A percentile compares a stretch with the other conserved stretches of the same genome.
phyloP scores from a whole-genome alignment of 30 jellyfish, hydroid and myxozoan genomes.

The Catostylus mosaicus region DNA sequence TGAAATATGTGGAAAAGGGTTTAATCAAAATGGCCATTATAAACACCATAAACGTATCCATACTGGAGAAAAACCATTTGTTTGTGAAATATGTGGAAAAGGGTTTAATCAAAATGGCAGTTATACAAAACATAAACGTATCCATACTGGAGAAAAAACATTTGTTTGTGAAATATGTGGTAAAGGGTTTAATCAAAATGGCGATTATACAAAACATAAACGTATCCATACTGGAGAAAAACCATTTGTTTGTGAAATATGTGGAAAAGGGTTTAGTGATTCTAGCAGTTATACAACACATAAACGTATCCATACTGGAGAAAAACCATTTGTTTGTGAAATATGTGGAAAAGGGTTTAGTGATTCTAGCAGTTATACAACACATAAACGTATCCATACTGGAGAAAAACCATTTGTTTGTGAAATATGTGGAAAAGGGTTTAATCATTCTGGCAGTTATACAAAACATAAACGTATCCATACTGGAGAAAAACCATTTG shows the following conservation, averaged over 20 bases:
- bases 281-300: slow-evolving; percentile 9
- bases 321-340: slow-evolving; percentile 34
- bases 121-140: too few relatives aligned
- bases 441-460: too few relatives aligned
- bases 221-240: slow-evolving; percentile 47
- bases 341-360: slow-evolving; percentile 44
- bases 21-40: not conserved
- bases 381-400: slow-evolving; percentile 26
- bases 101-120: too few relatives aligned
- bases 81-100: slow-evolving; percentile 17
- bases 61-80: slow-evolving; percentile 41
- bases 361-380: not conserved
- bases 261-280: slow-evolving; percentile 24
- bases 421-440: too few relatives aligned
- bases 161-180: too few relatives aligned
- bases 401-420: slow-evolving; percentile 38
- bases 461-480: too few relatives aligned
- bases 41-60: slow-evolving; percentile 5
- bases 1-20: slow-evolving; percentile 37
- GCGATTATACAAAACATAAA: too few relatives aligned
- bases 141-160: too few relatives aligned
- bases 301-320: slow-evolving; percentile 42
- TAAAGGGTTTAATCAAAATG: too few relatives aligned
- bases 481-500: too few relatives aligned
- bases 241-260: slow-evolving; percentile 25